Evolutionary conservation across 2,113 vertebrate genomes (phyloP), one percentile per base, ranked within the genome.

Genomic region (Mus pahari): DNA sequence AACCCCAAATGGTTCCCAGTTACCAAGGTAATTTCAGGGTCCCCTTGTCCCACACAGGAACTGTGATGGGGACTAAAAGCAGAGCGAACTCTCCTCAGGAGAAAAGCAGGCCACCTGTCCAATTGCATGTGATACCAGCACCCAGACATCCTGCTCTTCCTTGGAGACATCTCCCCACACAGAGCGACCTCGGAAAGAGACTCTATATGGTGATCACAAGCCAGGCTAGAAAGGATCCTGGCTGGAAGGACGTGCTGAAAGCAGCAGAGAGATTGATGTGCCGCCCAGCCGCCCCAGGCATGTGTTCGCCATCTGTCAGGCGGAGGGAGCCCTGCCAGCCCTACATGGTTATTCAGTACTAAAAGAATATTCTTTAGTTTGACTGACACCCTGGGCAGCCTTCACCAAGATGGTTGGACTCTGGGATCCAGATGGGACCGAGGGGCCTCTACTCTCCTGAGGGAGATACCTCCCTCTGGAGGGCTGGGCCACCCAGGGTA

Each of bases 251-350:
- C 87, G 86, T 92, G 96, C 97, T 98, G 97, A 97, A 98, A 98
- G 98, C 94, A 93, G 74, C 95, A 81, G 91, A 96, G 97, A 98
- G 98, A 98, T 97, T 94, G 98, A 95, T 95, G 98, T 91, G 84
- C 81, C 83, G 97, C 78, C 68, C 78, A 31, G 95, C 89, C 77
- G 96, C 96, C 98, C 12, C 31, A 64, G 73, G 97, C 98, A 98
- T 97, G 95, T 98, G 98, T 42, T 98, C 94, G 4, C 98, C 98
- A 98, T 98, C 98, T 98, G 98, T 97, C 91, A 90, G 94, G 5
- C 95, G 75, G 64, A 96, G 97, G 93, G 97, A 98, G 79, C 95
- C 83, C 87, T 93, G 97, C 97, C 98, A 98, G 97, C 95, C 97
- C 96, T 92, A 89, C 97, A 79, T n/a, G 96, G 97, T 96, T 97